Conservation (phyloP, 2,888 invertebrate species). For the Drosophila cyrtoloma region DNA sequence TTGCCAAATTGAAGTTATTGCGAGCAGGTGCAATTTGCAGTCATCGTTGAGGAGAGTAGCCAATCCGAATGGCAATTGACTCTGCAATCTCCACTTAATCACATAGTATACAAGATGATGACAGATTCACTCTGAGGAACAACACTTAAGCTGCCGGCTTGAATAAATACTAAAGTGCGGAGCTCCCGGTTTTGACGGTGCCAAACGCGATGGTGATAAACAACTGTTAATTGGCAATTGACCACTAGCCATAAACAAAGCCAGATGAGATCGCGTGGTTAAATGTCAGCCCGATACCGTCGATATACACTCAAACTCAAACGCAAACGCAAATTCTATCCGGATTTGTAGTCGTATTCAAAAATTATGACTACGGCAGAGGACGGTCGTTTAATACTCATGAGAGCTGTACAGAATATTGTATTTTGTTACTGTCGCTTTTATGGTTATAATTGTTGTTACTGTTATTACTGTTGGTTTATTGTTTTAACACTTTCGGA, state of each 20-base stretch:
- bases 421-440: conserved; percentile 41
- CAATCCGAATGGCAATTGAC: conserved; percentile 15
- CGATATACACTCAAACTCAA: conserved; percentile 20
- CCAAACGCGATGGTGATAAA: conserved; percentile 23
- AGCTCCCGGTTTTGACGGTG: conserved; percentile 3
- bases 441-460: conserved; percentile 50
- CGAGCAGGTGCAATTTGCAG: neutral
- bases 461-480: conserved; percentile 58
- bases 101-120: neutral
- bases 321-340: conserved; percentile 5
- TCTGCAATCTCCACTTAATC: neutral
- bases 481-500: conserved; percentile 73
- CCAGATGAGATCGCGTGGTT: conserved; percentile 37
- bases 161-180: conserved; percentile 3
- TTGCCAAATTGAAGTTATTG: neutral
- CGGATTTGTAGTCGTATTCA: conserved; percentile 12
- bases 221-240: conserved; percentile 49
- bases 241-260: conserved; percentile 49
- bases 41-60: conserved; percentile 1
- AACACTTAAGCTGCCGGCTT: conserved; percentile 28
- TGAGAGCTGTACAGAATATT: conserved; percentile 49
- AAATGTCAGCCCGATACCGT: conserved; percentile 35
- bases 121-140: neutral
- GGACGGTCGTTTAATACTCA: conserved; percentile 49
- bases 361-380: conserved; percentile 31